Percentiles rank a stretch among this genome's conserved stretches.
Conservation (phyloP, 1,140 invertebrate genomes). For the Rhyzopertha dominica region DNA sequence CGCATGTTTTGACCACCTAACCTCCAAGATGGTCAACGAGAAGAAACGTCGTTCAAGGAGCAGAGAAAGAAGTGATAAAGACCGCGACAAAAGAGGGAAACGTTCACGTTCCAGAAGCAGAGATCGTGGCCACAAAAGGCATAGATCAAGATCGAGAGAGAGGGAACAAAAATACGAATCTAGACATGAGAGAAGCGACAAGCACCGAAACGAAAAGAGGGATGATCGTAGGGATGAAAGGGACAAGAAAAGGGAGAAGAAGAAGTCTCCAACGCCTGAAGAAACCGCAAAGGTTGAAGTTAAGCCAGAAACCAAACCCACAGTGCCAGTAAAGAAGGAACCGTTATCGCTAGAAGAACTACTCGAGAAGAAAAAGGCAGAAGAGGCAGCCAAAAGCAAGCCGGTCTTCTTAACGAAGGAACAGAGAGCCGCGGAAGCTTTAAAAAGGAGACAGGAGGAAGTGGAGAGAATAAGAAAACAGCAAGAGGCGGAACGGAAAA, state of each 20-base stretch:
- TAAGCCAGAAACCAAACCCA: slow-evolving; percentile 42
- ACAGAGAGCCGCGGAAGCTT: slow-evolving; percentile 83
- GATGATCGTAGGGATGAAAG: slow-evolving; percentile 43
- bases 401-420: slow-evolving; percentile 97
- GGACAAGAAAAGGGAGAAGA: slow-evolving; percentile 38
- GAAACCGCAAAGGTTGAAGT: slow-evolving; percentile 38
- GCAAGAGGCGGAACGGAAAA: slow-evolving; percentile 67
- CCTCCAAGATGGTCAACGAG: slow-evolving; percentile 53
- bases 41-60: slow-evolving; percentile 52
- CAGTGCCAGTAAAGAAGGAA: slow-evolving; percentile 63
- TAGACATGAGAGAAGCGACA: slow-evolving; percentile 47
- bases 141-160: slow-evolving; percentile 41
- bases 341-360: slow-evolving; percentile 95
- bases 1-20: too few species aligned
- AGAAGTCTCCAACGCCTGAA: slow-evolving; percentile 25
- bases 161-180: slow-evolving; percentile 43
- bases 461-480: slow-evolving; percentile 62
- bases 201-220: slow-evolving; percentile 34
- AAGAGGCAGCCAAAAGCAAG: slow-evolving; percentile 88
- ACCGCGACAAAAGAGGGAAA: slow-evolving; percentile 38
- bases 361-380: slow-evolving; percentile 92
- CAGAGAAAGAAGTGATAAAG: slow-evolving; percentile 46
- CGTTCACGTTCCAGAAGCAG: slow-evolving; percentile 39
- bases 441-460: slow-evolving; percentile 84
- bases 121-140: slow-evolving; percentile 32